These are phyloP conservation scores for Narcine bancroftii DNA, from an alignment of 2,113 vertebrate genomes.

Conservation along the genomic window DNA sequence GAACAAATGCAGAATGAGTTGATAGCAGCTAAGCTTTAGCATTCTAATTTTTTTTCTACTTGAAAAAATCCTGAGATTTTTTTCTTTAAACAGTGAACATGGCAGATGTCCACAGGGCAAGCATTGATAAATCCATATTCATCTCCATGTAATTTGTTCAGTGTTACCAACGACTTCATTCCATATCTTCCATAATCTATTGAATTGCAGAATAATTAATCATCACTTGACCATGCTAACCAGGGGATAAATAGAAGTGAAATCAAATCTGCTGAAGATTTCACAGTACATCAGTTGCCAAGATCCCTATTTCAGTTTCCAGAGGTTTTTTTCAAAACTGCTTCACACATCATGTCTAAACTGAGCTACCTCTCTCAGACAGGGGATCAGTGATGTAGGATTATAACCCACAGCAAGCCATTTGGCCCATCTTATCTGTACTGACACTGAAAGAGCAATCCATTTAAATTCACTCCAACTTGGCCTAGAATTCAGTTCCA, in stretches of 20 bases:
- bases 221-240: background rate
- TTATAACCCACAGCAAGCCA: background rate
- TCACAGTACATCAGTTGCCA: background rate
- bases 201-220: slow-evolving; percentile 19
- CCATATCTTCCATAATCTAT: background rate
- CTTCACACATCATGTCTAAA: background rate
- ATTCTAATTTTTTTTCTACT: background rate
- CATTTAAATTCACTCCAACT: background rate
- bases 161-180: background rate
- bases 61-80: background rate
- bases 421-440: background rate
- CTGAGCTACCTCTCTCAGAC: background rate
- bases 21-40: background rate
- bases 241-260: background rate
- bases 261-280: background rate
- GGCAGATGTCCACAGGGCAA: background rate
- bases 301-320: background rate
- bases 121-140: slow-evolving; percentile 14
- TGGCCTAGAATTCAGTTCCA: background rate
- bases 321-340: no score
- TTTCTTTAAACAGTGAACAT: background rate
- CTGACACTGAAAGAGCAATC: background rate
- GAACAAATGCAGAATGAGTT: background rate
- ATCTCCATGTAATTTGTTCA: background rate
- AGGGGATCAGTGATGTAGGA: background rate